Evolutionary conservation across 37 sponge, comb jelly and placozoan genomes (phyloP).

Genomic region (Aphrocallistes beatrix): DNA sequence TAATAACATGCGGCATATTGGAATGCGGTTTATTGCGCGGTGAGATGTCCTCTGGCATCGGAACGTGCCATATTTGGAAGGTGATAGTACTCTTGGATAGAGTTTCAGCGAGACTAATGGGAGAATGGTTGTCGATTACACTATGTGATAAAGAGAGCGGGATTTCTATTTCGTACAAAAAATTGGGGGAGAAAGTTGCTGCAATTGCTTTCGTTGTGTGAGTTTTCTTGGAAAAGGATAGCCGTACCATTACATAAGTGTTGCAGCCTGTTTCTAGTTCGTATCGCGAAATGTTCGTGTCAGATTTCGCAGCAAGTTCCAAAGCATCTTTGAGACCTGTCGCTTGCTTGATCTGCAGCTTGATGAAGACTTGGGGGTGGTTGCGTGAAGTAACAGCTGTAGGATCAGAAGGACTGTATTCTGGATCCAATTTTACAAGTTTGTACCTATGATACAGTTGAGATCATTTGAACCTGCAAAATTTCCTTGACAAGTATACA

Average conservation of each 20-base stretch:
- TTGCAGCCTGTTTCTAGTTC: neutral
- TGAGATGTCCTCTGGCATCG: neutral
- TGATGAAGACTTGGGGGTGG: neutral
- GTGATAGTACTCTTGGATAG: neutral
- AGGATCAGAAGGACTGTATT: neutral
- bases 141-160: neutral
- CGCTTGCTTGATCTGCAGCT: slow-evolving; percentile 13
- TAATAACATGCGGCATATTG: neutral
- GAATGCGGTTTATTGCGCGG: neutral
- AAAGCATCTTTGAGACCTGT: neutral
- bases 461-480: neutral
- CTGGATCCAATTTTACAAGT: neutral
- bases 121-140: neutral
- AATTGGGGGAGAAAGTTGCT: neutral
- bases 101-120: neutral
- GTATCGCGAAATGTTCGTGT: neutral
- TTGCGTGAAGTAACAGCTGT: neutral
- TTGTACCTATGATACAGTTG: neutral
- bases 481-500: neutral
- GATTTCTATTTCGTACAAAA: neutral
- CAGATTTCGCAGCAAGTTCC: neutral
- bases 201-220: slow-evolving; percentile 11
- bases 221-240: neutral
- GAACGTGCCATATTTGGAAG: slow-evolving; percentile 9
- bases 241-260: neutral